Base-by-base conservation (phyloP, 2,113 vertebrate genomes). In the Lamprotornis superbus region DNA sequence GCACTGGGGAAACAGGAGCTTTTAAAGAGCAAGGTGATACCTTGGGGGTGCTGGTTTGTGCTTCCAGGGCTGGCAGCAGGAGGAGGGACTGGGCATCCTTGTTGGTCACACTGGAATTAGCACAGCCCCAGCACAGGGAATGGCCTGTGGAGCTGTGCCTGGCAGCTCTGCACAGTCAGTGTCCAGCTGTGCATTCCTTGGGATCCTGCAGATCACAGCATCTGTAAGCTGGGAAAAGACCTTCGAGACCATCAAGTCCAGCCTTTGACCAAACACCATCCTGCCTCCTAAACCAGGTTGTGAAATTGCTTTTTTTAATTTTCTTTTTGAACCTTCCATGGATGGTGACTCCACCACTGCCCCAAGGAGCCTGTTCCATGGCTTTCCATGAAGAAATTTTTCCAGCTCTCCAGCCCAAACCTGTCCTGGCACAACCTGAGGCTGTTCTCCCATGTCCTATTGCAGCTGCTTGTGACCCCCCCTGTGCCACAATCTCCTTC, bases 101-200 rank as follows among this genome's bases (percentile, higher is more conserved):
- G 0, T 8, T 44, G 46, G 27, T 15, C 18, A 2, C 28, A 30
- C 21, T 35, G 44, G 33, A 44, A 20, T 7, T 10, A 35, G 46
- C 12, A 22, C 15, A 23, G 44, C 27, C 57, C n/a, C 44, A 25
- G 64, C 19, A 24, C 31, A 52, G 1, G 15, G 42, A 5, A 16
- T 35, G n/a, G 23, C 7, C 27, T 2, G 7, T 7, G 13, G 52
- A 69, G 44, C 60, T 50, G 37, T 25, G 50, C 40, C 25, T 37
- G 83, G 53, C n/a, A 23, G 35, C 7, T 56, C 61, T 55, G 33
- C 68, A 50, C 55, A 13, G 3, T 3, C 20, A 2, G 7, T 18
- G 65, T 30, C 44, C 0, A 1, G 11, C 47, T 19, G 5, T 12
- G 49, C 7, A 0, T 21, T 63, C 46, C 33, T 22, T 47, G 12